phyloP scores from a whole-genome alignment of 2,888 invertebrate genomes.

The Anoplius nigerrimus region DNA sequence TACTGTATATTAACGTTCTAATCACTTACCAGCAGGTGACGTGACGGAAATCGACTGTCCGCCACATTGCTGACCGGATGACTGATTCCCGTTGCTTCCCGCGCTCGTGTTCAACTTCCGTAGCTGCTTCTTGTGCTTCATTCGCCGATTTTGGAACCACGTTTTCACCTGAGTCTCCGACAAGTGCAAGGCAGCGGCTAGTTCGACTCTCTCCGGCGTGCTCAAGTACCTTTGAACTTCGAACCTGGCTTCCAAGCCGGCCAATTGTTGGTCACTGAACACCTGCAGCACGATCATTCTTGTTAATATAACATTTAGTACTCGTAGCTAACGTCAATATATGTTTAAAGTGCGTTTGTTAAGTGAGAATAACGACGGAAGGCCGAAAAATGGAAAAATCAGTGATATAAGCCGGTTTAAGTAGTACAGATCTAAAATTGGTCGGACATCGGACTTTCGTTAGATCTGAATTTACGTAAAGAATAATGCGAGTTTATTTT shows the following conservation, averaged over 20 bases:
- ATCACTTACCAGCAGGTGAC: conserved; percentile 67
- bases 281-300: conserved; percentile 56
- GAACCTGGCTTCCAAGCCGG: conserved; percentile 94
- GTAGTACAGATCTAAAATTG: too few relatives aligned
- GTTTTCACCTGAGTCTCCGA: conserved; percentile 98
- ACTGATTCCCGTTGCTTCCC: conserved; percentile 51
- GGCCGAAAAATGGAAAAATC: not conserved
- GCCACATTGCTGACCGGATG: conserved; percentile 59
- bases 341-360: too few relatives aligned
- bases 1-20: too few relatives aligned
- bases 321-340: too few relatives aligned
- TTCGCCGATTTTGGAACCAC: conserved; percentile 98
- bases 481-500: too few relatives aligned
- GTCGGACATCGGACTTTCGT: too few relatives aligned
- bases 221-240: conserved; percentile 96
- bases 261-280: conserved; percentile 87
- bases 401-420: too few relatives aligned
- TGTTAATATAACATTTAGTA: too few relatives aligned
- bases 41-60: conserved; percentile 63
- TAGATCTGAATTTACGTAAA: too few relatives aligned
- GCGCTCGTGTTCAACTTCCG: conserved; percentile 79
- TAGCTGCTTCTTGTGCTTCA: conserved; percentile 97
- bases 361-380: too few relatives aligned
- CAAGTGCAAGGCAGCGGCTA: conserved; percentile 93
- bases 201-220: conserved; percentile 96